phyloP scores from a whole-genome alignment of 35 echinoderm and acorn worm species.

The Heliocidaris tuberculata region DNA sequence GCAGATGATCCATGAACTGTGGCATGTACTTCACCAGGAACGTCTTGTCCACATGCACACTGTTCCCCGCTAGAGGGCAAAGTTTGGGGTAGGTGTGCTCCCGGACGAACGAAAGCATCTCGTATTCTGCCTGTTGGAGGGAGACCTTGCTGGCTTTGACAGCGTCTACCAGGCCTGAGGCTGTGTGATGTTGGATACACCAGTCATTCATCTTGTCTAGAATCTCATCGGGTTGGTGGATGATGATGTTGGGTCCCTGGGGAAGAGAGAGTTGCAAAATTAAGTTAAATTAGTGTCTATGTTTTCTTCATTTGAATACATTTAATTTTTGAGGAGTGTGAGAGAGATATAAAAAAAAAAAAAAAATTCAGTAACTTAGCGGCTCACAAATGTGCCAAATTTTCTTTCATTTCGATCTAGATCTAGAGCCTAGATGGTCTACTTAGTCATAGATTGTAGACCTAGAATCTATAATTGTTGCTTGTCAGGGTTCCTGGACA shows the following conservation, averaged over 20 bases:
- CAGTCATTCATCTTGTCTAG: conserved; percentile 88
- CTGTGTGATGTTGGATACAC: conserved; percentile 85
- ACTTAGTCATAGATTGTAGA: too few relatives aligned
- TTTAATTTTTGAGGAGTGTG: too few relatives aligned
- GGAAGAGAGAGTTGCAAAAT: background rate
- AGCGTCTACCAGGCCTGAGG: conserved; percentile 82
- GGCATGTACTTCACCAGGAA: conserved; percentile 99
- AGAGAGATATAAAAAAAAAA: too few relatives aligned
- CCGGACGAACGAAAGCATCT: conserved; percentile 88
- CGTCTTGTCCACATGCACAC: conserved; percentile 80
- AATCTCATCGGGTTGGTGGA: conserved; percentile 86
- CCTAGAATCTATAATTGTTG: too few relatives aligned
- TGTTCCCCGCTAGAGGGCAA: conserved; percentile 91
- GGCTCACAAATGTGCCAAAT: too few relatives aligned
- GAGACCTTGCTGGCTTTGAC: conserved; percentile 76
- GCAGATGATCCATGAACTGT: conserved; percentile 81
- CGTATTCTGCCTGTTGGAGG: conserved; percentile 87
- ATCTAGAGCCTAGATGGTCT: too few relatives aligned
- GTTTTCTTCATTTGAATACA: too few relatives aligned
- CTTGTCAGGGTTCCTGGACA: too few relatives aligned
- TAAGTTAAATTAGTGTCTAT: background rate
- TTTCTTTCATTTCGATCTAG: too few relatives aligned
- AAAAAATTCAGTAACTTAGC: too few relatives aligned
- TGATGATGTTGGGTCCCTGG: conserved; percentile 92
- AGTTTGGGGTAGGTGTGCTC: conserved; percentile 76